Percentiles rank a stretch among this genome's conserved stretches.
phyloP scores from a whole-genome alignment of 92 coral and sea anemone genomes.

The Blastomussa wellsi region DNA sequence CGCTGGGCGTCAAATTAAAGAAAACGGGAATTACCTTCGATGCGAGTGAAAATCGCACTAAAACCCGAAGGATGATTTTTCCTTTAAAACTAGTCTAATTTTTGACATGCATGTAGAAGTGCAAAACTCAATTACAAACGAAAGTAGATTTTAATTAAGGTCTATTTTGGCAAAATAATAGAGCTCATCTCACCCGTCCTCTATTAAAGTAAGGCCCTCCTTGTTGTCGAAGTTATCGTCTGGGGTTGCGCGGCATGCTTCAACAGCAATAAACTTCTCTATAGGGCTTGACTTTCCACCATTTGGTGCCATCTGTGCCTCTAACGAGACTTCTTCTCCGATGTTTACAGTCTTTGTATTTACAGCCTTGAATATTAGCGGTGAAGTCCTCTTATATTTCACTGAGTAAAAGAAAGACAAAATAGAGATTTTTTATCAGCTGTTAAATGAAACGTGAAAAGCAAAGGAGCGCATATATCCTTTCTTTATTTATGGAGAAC shows the following conservation, averaged over 20 bases:
- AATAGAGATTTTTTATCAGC: background rate
- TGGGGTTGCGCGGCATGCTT: background rate
- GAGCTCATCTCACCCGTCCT: slow-evolving; percentile 20
- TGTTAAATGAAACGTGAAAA: background rate
- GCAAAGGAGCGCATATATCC: too few relatives aligned
- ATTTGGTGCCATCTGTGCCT: background rate
- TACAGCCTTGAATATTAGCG: slow-evolving; percentile 1
- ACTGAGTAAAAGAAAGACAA: background rate
- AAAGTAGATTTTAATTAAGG: background rate
- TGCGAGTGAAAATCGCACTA: too few relatives aligned
- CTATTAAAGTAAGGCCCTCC: background rate
- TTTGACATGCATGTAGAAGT: background rate
- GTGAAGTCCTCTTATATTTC: background rate
- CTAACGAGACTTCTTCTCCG: slow-evolving; percentile 18
- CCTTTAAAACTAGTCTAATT: background rate
- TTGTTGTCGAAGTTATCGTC: background rate
- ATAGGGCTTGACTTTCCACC: too few relatives aligned
- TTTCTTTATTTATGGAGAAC: too few relatives aligned
- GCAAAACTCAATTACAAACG: too few relatives aligned
- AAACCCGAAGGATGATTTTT: too few relatives aligned
- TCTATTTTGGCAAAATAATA: background rate
- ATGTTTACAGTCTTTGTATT: background rate
- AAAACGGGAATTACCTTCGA: too few relatives aligned
- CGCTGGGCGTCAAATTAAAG: too few relatives aligned
- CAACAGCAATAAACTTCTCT: background rate